Evolutionary conservation across 2,888 invertebrate genomes (phyloP).

Genomic region (Didymodactylos carnosus): DNA sequence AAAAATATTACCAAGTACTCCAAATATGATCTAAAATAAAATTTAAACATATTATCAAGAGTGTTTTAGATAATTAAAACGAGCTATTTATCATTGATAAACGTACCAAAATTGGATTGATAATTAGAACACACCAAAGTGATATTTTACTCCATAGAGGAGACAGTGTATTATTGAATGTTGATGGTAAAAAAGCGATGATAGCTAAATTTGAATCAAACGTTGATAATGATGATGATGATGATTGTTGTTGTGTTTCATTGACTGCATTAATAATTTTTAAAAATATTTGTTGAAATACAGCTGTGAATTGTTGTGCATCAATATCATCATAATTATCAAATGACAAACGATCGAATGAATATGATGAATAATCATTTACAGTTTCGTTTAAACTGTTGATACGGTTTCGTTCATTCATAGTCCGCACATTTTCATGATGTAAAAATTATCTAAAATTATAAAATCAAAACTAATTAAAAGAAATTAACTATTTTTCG

Average conservation of each 20-base stretch:
- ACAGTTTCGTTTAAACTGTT: too few relatives aligned
- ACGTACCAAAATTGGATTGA: not conserved
- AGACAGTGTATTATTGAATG: not conserved
- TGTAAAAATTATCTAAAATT: too few relatives aligned
- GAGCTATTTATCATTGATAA: too few relatives aligned
- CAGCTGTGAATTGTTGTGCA: not conserved
- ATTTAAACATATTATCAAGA: not conserved
- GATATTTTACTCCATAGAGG: not conserved
- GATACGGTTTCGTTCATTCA: too few relatives aligned
- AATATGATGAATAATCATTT: too few relatives aligned
- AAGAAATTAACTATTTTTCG: too few relatives aligned
- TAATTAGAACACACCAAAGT: not conserved
- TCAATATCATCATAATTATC: too few relatives aligned
- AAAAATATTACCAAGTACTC: not conserved
- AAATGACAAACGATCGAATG: too few relatives aligned
- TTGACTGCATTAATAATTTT: not conserved
- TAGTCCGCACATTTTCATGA: too few relatives aligned
- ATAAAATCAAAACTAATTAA: too few relatives aligned
- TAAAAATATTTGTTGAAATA: not conserved
- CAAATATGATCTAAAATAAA: not conserved
- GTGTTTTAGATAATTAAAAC: too few relatives aligned
- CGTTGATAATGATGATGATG: not conserved
- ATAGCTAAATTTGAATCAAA: not conserved
- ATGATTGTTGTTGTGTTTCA: too few relatives aligned
- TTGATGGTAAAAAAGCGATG: not conserved